phyloP scores from a whole-genome alignment of 2,113 vertebrate genomes.

The Aepyceros melampus region DNA sequence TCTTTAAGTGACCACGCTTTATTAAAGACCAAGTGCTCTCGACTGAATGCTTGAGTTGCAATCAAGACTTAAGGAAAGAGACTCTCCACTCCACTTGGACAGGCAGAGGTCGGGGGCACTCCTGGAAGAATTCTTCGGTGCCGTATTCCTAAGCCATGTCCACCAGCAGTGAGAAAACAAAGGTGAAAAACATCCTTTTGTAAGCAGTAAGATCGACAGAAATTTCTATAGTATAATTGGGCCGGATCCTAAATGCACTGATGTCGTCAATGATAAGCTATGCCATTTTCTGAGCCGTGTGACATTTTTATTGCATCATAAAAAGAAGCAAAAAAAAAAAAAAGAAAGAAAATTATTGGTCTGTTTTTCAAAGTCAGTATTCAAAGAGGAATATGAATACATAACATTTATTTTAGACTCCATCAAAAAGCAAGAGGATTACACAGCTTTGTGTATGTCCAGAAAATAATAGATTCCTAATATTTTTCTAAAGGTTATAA shows the following conservation, averaged over 20 bases:
- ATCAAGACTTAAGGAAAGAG: not conserved
- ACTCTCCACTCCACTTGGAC: not conserved
- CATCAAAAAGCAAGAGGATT: no score
- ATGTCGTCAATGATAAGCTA: not conserved
- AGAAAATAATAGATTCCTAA: not conserved
- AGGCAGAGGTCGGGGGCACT: not conserved
- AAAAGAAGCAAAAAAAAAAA: not conserved
- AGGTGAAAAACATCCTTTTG: not conserved
- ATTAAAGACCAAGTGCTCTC: not conserved
- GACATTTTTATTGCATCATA: not conserved
- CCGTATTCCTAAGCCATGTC: not conserved
- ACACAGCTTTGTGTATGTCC: no score
- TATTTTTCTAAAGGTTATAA: not conserved
- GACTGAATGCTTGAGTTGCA: not conserved
- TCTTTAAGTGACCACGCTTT: not conserved
- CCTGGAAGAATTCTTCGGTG: not conserved
- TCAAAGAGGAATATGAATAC: not conserved
- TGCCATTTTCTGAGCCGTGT: not conserved
- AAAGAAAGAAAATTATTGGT: no score
- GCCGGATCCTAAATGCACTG: not conserved
- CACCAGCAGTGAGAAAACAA: not conserved
- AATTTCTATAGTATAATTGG: not conserved
- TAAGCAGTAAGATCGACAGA: not conserved
- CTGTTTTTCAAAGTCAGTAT: not conserved
- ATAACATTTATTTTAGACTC: not conserved